Conservation (phyloP, 2,797 vertebrate genomes). For the Poeciliopsis gracilis region DNA sequence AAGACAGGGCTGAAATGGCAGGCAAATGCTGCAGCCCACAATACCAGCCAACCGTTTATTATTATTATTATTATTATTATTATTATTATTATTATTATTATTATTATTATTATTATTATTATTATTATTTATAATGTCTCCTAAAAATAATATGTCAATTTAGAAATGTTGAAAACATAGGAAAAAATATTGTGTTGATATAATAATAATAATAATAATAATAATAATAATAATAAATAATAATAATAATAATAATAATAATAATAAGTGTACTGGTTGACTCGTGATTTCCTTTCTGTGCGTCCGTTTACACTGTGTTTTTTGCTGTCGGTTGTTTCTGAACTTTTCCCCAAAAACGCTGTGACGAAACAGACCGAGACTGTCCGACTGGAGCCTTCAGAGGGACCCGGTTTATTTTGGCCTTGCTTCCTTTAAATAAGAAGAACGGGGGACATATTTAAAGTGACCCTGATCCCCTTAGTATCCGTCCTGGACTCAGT, state of each 20-base stretch:
- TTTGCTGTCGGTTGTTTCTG: conserved; percentile 70
- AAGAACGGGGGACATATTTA: conserved; percentile 4
- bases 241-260: conserved; percentile 38
- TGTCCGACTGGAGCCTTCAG: conserved; percentile 66
- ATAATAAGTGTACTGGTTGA: conserved; percentile 33
- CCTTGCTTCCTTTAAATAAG: conserved; percentile 72
- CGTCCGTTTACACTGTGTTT: conserved; percentile 75
- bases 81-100: conserved; percentile 60
- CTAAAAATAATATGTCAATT: conserved; percentile 10
- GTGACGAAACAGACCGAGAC: conserved; percentile 75
- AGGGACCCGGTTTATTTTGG: conserved; percentile 66
- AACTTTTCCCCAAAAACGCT: conserved; percentile 76
- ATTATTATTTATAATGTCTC: conserved; percentile 39
- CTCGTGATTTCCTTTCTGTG: conserved; percentile 58
- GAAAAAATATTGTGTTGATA: conserved; percentile 21
- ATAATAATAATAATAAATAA: not conserved
- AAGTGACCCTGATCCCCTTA: not conserved
- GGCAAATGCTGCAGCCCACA: conserved; percentile 55
- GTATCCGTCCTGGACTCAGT: conserved; percentile 73
- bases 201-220: conserved; percentile 37
- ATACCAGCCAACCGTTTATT: conserved; percentile 39
- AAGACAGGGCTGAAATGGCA: conserved; percentile 60
- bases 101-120: conserved; percentile 57
- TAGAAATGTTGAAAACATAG: not conserved
- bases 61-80: conserved; percentile 58